Base-by-base conservation (phyloP, 2,888 invertebrate species). In the Heliconius ismenius region DNA sequence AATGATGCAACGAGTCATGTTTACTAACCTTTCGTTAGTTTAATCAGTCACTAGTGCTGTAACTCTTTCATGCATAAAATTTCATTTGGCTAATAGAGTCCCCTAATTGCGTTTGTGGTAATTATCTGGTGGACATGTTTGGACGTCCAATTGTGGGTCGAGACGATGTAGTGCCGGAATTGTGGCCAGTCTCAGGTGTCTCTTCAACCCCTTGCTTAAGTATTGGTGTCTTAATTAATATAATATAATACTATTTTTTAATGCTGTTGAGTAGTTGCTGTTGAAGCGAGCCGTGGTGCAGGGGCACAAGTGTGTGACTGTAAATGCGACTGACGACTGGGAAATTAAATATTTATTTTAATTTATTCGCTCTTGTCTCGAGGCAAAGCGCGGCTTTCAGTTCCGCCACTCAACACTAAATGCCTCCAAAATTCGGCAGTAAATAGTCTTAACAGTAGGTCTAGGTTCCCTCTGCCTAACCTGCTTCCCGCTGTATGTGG, bases 1-100 rank as follows among this genome's bases (percentile, higher is more conserved):
- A 86, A 83, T 84, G 86, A 87, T 84, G 84, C 86, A 88, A 82
- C 87, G 87, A 86, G 81, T 88, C 86, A 84, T 85, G 85, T 87
- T 86, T 86, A 89, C 87, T 88, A 86, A 89, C 85, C 86, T 89
- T 88, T 89, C 88, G 89, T 88, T 85, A 87, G 85, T 88, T 89
- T 88, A 89, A 91, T 91, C 88, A 89, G 87, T 90, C 87, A 88
- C 84, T 79, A 81, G 80, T 82, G 83, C 83, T 82, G 82, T 84
- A 85, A 84, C 84, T 84, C 83, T 84, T 85, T 82, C 80, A 81
- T 80, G 81, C 82, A 83, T 81, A 80, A 84, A 86, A 87, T 86
- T 88, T 85, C 83, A 88, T 88, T 88, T 84, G 78, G 82, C 81
- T 90, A 88, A 90, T 88, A 86, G 86, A 84, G 85, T 87, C 86